Base-by-base conservation (phyloP, 2,113 vertebrate species). In the Aspiorhynchus laticeps region DNA sequence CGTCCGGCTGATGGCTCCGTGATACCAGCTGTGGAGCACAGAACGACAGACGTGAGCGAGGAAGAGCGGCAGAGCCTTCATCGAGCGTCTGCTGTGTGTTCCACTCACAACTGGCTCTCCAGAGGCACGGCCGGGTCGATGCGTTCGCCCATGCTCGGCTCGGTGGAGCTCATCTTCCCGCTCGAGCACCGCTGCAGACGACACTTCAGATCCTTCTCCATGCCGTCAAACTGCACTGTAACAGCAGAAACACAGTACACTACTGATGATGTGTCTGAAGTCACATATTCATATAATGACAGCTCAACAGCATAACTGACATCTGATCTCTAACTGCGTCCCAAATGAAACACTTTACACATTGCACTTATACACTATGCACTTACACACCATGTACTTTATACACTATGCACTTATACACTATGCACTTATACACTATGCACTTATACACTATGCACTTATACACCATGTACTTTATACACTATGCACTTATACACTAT, bases 51-150 rank as follows among this genome's bases (percentile, higher is more conserved):
- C 3, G 31, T 67, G 67, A 36, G 67, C 1, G 67, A 71, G 31
- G 19, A 19, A 12, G 2, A 98, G 56, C 24, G 2, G 21, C 56
- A 59, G 56, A 59, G 56, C 56, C 24, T 24, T n/a, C 56, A 61
- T 24, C 21, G n/a, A 59, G 24, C 56, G 21, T 61, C 56, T 61
- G 56, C 56, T 0, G 24, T 3, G 24, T 10, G 56, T 61, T n/a
- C 8, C 3, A 61, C 98, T 98, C 94, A 99, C 98, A 97, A 97
- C 94, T 99, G 98, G 94, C 95, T 98, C 93, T 98, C 98, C 92
- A 99, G 92, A 12, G 98, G 96, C 94, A 98, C 92, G 24, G 93
- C 92, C 87, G 98, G 97, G 91, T 99, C 97, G 86, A 99, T 96
- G 67, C 97, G 96, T 91, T 99, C 98, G 73, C 98, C 98, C 0